Conservation (phyloP, 2,797 vertebrate species). For the Spondyliosoma cantharus region DNA sequence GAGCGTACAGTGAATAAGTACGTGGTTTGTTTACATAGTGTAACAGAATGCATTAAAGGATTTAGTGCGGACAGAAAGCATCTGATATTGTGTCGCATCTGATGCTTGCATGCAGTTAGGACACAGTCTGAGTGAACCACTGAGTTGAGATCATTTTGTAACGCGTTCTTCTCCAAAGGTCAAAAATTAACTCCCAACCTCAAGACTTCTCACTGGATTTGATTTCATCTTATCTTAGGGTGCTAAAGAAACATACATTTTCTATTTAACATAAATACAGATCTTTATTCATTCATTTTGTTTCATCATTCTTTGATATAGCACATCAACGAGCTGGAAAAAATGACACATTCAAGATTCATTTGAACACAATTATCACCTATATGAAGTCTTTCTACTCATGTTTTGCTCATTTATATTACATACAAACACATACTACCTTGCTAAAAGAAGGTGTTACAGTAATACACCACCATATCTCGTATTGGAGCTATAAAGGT, state of each 20-base stretch:
- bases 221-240: not conserved
- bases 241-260: not conserved
- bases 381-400: not conserved
- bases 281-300: not conserved
- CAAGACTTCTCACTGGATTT: not conserved
- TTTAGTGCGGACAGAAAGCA: too few relatives aligned
- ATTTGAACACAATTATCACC: conserved; percentile 3
- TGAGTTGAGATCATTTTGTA: too few relatives aligned
- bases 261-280: not conserved
- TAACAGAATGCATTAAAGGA: too few relatives aligned
- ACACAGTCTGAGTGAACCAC: too few relatives aligned
- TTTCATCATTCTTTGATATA: not conserved
- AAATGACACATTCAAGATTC: conserved; percentile 4
- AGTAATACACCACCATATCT: not conserved
- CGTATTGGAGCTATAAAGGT: not conserved
- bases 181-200: not conserved
- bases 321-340: not conserved
- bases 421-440: not conserved
- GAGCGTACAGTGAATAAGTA: too few relatives aligned
- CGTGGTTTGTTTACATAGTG: too few relatives aligned
- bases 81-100: too few relatives aligned
- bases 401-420: not conserved
- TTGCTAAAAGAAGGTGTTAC: not conserved
- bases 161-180: not conserved
- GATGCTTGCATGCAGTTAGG: not conserved